Evolutionary conservation across 2,113 vertebrate genomes (phyloP), one percentile per base, ranked within the genome.

Genomic region (Upupa epops): DNA sequence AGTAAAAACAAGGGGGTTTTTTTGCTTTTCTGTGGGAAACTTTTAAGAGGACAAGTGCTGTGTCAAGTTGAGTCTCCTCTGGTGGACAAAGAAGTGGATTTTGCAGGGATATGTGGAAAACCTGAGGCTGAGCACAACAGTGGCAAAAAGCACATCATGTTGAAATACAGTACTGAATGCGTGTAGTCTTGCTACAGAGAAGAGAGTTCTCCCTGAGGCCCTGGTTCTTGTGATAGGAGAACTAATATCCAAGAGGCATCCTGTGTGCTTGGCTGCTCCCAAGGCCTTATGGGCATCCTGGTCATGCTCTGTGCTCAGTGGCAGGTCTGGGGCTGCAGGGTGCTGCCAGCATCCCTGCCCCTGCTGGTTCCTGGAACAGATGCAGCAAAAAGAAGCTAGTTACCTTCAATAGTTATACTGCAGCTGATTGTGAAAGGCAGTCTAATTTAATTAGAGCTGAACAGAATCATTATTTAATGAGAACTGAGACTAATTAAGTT

Each of bases 401-500:
- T 94, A 71, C 60, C 36, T 92, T 70, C 59, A 74, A 36, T 51
- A 89, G 90, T 52, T 36, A 82, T 51, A 37, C 20, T 89, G 89
- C 29, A 95, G 72, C 81, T 93, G 92, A 88, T 56, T 92, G 84
- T 96, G 93, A 96, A 94, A 97, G 72, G 92, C 95, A 96, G 94
- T 68, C 89, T 97, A 96, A 96, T 97, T 96, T 97, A 97, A 97
- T 97, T 97, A 96, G 79, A 81, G 31, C 77, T 95, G 89, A 95
- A 94, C 60, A 90, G 88, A 91, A 96, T 95, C 93, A 94, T 94
- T 96, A 94, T 91, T 95, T 96, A 97, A 97, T 97, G 96, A 97
- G 94, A 95, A 93, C 83, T 95, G 87, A 95, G 90, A 74, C 86
- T 93, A 97, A 97, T 97, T 97, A 97, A 95, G 96, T 96, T 96